phyloP scores from a whole-genome alignment of 2,113 vertebrate genomes.

The Nothoprocta pentlandii region DNA sequence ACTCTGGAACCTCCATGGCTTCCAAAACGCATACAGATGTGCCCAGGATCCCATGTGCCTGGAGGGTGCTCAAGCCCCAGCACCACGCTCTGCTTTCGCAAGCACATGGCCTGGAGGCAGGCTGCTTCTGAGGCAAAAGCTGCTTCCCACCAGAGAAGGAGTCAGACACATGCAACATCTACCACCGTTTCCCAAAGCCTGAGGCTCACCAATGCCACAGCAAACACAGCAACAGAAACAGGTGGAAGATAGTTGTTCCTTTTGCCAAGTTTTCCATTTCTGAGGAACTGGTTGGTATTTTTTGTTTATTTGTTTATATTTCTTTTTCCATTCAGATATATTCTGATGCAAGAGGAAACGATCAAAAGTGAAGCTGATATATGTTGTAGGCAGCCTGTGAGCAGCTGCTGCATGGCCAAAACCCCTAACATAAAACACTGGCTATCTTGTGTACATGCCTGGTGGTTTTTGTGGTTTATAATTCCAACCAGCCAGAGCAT shows the following conservation, averaged over 20 bases:
- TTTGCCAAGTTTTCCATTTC: neutral
- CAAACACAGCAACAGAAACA: neutral
- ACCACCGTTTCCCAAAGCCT: neutral
- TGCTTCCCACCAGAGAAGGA: neutral
- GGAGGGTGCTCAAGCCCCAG: neutral
- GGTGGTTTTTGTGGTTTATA: neutral
- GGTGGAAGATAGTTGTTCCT: neutral
- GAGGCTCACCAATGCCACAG: fast-evolving
- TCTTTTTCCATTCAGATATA: neutral
- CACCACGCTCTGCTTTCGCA: neutral
- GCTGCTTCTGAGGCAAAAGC: neutral
- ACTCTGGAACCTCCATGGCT: neutral
- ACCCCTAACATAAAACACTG: neutral
- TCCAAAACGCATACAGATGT: neutral
- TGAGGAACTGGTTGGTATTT: neutral
- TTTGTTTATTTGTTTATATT: neutral
- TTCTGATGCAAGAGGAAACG: neutral
- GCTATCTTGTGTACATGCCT: neutral
- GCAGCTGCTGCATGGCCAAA: fast-evolving
- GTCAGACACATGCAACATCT: fast-evolving
- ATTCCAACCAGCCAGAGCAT: neutral
- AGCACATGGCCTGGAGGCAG: neutral
- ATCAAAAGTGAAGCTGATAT: neutral
- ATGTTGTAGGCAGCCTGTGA: neutral
- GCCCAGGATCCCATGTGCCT: fast-evolving